Evolutionary conservation across 2,888 invertebrate genomes (phyloP), one percentile per base, ranked within the genome.

Genomic region (Agrilus cyanescens): DNA sequence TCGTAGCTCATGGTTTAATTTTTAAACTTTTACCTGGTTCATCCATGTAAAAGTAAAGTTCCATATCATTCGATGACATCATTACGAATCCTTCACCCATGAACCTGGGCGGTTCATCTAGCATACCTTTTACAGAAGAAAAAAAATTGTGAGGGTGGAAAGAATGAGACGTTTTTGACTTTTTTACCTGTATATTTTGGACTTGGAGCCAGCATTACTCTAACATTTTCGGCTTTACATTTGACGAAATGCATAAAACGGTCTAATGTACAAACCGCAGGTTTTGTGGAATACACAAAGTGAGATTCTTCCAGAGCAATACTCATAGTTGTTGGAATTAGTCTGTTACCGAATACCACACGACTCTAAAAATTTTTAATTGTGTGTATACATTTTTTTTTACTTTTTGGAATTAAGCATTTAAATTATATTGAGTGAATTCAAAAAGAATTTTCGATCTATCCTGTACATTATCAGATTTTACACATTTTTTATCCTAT

Each of bases 51-150:
- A 93, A 95, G 65, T 95, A 95, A 16, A 96, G 74, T 62, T 95
- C 90, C 56, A 96, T 82, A 60, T 86, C 85, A 61, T 95, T 95
- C 3, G 94, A 90, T 61, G 94, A 94, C 73, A 97, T 81, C 8
- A 98, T 80, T 1, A 95, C 95, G 68, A 97, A 97, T 1, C 96
- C 97, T 69, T 95, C 95, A 4, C 97, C 97, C 96, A 97, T 97
- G 58, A 88, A 94, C 38, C 90, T 70, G 0, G 97, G 97, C 1
- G 97, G 95, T 57, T 93, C 93, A 66, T 94, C 94, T 4, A 87
- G 81, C 73, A 88, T 80, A 5, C 91, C 63, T 61, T 44, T 31
- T 44, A 35, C 3, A 16, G 10, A 37, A 34, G 33, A 12, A 30
- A 38, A 33, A 42, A 18, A 36, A 14, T 36, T 29, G 18, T 32